Evolutionary conservation across 1,140 invertebrate genomes (phyloP).

Genomic region (Anoplolepis gracilipes): DNA sequence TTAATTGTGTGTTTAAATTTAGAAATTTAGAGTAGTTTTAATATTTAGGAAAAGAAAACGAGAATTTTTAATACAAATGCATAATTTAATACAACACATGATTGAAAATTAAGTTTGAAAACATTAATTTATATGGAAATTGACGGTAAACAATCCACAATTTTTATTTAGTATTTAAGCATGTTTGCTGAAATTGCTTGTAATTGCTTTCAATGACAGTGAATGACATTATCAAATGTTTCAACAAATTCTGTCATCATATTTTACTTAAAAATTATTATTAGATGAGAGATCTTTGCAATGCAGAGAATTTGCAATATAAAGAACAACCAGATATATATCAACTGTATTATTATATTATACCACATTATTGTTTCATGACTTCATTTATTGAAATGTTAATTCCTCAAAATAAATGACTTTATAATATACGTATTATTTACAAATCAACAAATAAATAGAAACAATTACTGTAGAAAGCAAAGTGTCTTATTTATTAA

Average conservation of each 20-base stretch:
- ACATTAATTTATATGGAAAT: neutral
- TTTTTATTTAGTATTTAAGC: neutral
- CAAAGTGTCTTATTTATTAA: conserved; percentile 44
- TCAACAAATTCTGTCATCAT: neutral
- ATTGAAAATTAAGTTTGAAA: neutral
- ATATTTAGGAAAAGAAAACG: neutral
- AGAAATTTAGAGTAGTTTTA: neutral
- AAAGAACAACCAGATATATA: neutral
- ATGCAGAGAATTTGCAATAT: neutral
- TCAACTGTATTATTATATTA: neutral
- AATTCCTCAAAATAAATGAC: neutral
- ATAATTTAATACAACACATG: too few species aligned
- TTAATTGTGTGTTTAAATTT: neutral
- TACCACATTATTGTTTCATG: too few species aligned
- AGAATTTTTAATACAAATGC: neutral
- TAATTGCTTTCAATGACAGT: neutral
- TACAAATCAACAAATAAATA: neutral
- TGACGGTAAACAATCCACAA: neutral
- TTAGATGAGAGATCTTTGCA: neutral
- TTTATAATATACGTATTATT: neutral
- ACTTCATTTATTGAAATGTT: neutral
- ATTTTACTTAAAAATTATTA: neutral
- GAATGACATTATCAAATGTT: neutral
- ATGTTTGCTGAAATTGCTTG: neutral
- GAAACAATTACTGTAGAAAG: conserved; percentile 30